Evolutionary conservation across 2,113 vertebrate species (phyloP), one percentile per base, ranked within the genome.

Genomic region (Sapayoa aenigma): DNA sequence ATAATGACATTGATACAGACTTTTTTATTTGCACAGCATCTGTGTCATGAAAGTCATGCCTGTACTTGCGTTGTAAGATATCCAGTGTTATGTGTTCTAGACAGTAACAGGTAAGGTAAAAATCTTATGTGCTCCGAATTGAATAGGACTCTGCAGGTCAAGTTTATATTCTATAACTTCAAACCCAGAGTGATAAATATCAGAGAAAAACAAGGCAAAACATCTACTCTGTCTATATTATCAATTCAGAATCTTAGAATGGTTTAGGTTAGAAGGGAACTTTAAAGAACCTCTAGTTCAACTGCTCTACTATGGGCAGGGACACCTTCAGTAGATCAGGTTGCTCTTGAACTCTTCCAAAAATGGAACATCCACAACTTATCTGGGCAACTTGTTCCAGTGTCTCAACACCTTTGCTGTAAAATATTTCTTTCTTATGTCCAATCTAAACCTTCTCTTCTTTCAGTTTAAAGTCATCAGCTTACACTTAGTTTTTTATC

Each of bases 241-340:
- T 49, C 27, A 49, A 28, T 68, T 9, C 14, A 73, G 76, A 91
- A 58, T 52, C 58, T 44, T 10, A 49, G 22, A 42, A 87, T 4
- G 1, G 4, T 47, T 83, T 66, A 14, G 1, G 5, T 62, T 22
- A 24, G 37, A 67, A 90, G 42, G 9, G 11, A 84, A 39, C 4
- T 49, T 67, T 35, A 25, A 74, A 86, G 27, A 46, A 68, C 41
- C n/a, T 42, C 31, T 37, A 37, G 8, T 69, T 44, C 3, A 17
- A 46, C 1, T 0, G 0, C 4, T 6, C 14, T 55, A 15, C 15
- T 13, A 15, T 41, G 5, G 12, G 3, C 1, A 5, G 13, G 18
- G 7, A 23, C 6, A 53, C 11, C 4, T 72, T 62, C 15, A 39
- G 9, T 28, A 35, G 27, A 67, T 25, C 11, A 22, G 3, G 5